These are phyloP conservation scores for Sanderia malayensis DNA, from an alignment of 30 jellyfish, hydroid and myxozoan species.

Conservation along the genomic window DNA sequence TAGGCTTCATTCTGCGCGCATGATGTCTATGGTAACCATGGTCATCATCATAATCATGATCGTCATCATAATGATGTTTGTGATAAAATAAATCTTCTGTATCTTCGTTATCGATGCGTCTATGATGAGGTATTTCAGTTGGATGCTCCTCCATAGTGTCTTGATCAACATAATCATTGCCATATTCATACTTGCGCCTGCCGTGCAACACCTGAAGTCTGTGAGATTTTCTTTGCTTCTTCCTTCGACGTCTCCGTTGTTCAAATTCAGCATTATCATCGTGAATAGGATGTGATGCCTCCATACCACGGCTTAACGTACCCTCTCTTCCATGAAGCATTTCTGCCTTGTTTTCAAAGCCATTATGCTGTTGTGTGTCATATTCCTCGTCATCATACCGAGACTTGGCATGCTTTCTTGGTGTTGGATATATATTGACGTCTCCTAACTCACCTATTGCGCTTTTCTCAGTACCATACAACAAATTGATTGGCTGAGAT, in stretches of 20 bases:
- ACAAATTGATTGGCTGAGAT: neutral
- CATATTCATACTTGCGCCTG: no score
- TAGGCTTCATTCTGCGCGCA: neutral
- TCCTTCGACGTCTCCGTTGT: neutral
- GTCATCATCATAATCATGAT: neutral
- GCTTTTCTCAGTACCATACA: neutral
- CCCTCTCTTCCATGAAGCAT: no score
- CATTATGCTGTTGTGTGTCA: neutral
- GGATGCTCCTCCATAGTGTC: no score
- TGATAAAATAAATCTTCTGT: neutral
- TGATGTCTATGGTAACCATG: neutral
- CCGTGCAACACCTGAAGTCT: no score
- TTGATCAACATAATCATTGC: no score
- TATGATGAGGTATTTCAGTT: neutral
- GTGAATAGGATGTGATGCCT: no score
- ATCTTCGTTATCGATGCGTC: no score
- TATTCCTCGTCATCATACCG: neutral
- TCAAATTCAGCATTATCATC: neutral
- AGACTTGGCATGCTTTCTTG: neutral
- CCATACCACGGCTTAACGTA: no score
- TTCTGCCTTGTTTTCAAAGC: no score
- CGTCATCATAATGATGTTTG: neutral
- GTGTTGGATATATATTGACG: neutral
- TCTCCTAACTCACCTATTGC: slow-evolving; percentile 1
- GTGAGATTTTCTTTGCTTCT: no score